These are phyloP conservation scores for Cepaea nemoralis DNA, from an alignment of 1,140 invertebrate genomes.

Conservation along the genomic window DNA sequence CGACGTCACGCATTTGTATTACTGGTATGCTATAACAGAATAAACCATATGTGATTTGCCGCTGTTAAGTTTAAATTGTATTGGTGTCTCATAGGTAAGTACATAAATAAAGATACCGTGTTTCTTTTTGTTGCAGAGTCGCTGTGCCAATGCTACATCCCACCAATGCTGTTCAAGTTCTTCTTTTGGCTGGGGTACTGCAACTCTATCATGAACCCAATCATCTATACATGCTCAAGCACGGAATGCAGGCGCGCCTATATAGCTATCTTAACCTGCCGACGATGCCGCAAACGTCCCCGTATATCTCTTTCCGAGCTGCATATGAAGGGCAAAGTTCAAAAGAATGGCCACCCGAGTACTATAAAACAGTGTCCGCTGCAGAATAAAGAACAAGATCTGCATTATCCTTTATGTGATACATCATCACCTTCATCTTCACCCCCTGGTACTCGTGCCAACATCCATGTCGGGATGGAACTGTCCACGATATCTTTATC, in stretches of 20 bases:
- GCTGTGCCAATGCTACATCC: slow-evolving; percentile 56
- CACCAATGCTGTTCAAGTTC: slow-evolving; percentile 62
- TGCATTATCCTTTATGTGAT: background rate
- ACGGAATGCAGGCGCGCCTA: slow-evolving; percentile 88
- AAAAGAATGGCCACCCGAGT: background rate
- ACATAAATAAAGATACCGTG: too few species aligned
- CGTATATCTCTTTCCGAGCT: slow-evolving; percentile 43
- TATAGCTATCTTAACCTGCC: slow-evolving; percentile 51
- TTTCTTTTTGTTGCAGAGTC: slow-evolving; percentile 69
- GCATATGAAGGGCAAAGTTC: background rate
- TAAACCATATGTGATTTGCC: too few species aligned
- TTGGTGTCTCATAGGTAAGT: too few species aligned
- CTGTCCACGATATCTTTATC: background rate
- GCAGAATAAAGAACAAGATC: background rate
- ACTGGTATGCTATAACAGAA: too few species aligned
- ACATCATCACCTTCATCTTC: background rate
- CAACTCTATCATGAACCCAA: slow-evolving; percentile 89
- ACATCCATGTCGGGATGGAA: background rate
- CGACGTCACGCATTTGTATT: too few species aligned
- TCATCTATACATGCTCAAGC: slow-evolving; percentile 97
- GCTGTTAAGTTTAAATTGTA: too few species aligned
- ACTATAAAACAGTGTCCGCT: background rate
- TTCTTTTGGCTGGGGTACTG: slow-evolving; percentile 81
- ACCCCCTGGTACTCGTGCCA: background rate
- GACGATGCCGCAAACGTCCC: slow-evolving; percentile 43